Evolutionary conservation across 1,140 invertebrate genomes (phyloP).

Genomic region (Bombyx mori): DNA sequence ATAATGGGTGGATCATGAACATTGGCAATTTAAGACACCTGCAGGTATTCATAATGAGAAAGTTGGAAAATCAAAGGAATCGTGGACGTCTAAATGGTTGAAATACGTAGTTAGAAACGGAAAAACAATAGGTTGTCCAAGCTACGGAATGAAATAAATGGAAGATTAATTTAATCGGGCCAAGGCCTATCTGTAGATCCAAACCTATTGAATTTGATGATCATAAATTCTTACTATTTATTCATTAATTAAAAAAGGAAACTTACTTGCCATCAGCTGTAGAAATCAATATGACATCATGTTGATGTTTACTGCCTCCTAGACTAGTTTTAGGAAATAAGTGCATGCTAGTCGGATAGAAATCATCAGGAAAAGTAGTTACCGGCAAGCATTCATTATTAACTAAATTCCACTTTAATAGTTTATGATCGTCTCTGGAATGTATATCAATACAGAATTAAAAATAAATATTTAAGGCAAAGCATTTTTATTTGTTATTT

Average conservation of each 20-base stretch:
- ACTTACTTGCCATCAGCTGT: conserved; percentile 87
- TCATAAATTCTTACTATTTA: no score
- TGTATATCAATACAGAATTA: not conserved
- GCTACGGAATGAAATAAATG: no score
- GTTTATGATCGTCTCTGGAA: conserved; percentile 89
- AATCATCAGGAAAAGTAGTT: conserved; percentile 83
- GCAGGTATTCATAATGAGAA: not conserved
- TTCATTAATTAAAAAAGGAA: conserved; percentile 5
- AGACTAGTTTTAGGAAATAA: conserved; percentile 76
- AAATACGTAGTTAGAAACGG: no score
- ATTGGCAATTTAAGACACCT: not conserved
- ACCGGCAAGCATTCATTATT: conserved; percentile 83
- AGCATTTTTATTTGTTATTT: not conserved
- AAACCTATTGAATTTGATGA: no score
- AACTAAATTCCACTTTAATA: conserved; percentile 90
- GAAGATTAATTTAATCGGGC: no score
- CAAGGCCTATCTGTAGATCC: no score
- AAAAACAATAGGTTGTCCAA: no score
- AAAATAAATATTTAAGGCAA: not conserved
- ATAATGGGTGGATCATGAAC: no score
- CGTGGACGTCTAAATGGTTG: no score
- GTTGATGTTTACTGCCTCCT: conserved; percentile 76
- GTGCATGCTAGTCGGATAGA: conserved; percentile 92
- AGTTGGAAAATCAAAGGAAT: no score
- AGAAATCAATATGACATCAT: conserved; percentile 89